A percentile compares a stretch with the other conserved stretches of the same genome.
Evolutionary conservation across 2,888 invertebrate genomes (phyloP).

Genomic region (Neoascia interrupta): DNA sequence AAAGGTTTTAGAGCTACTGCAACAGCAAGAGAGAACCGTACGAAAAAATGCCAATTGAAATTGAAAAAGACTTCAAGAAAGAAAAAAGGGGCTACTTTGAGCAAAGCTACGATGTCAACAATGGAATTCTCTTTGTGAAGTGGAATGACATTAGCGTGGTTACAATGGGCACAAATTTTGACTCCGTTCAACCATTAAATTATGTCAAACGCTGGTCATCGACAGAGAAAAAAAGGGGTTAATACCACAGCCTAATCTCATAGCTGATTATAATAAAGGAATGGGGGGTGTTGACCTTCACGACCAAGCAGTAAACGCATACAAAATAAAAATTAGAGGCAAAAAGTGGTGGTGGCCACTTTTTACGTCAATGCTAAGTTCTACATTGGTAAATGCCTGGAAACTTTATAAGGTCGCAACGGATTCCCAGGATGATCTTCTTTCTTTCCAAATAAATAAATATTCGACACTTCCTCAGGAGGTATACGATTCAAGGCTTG

Average conservation of each 20-base stretch:
- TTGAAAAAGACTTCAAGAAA: slow-evolving; percentile 21
- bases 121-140: too few species aligned
- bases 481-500: slow-evolving; percentile 26
- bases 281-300: background rate
- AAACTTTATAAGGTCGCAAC: slow-evolving; percentile 16
- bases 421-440: slow-evolving; percentile 6
- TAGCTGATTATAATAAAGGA: background rate
- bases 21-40: slow-evolving; percentile 8
- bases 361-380: slow-evolving; percentile 10
- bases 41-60: slow-evolving; percentile 18
- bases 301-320: background rate
- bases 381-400: background rate
- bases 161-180: slow-evolving; percentile 41
- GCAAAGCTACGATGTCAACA: slow-evolving; percentile 25
- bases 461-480: slow-evolving; percentile 43
- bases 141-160: slow-evolving; percentile 37
- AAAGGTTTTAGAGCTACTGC: slow-evolving; percentile 21
- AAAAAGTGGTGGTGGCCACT: slow-evolving; percentile 30
- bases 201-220: background rate
- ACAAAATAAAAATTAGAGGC: background rate
- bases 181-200: slow-evolving; percentile 1
- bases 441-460: slow-evolving; percentile 52
- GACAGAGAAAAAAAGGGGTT: background rate
- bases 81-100: slow-evolving; percentile 29
- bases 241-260: background rate